Evolutionary conservation across 2,797 vertebrate genomes (phyloP), one percentile per base, ranked within the genome.

Genomic region (Urocyon cinereoargenteus): DNA sequence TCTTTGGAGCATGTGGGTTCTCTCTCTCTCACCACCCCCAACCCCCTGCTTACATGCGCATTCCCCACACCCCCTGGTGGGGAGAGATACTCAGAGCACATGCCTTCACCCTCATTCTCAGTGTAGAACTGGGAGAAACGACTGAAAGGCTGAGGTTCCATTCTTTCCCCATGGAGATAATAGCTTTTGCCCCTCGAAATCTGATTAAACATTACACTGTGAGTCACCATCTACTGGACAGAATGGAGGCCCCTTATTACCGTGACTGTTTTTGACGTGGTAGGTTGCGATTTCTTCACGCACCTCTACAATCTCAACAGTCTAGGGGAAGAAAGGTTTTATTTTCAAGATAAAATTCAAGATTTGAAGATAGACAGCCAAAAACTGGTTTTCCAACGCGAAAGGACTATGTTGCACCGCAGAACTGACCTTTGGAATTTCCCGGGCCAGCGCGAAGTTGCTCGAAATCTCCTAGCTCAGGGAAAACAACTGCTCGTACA

Each of bases 271-370:
- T 86, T 85, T 86, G 82, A 73, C 93, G 59, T 11, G 66, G 19
- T 31, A 68, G 31, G 3, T 72, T 82, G 59, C 2, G 9, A 75
- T 94, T 92, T 93, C 62, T 86, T 77, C 26, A n/a, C 49, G 62
- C 10, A 94, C 59, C 28, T 78, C 21, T 85, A 83, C 9, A 53
- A 90, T 92, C 59, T 97, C 68, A 91, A 81, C 4, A 78, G 34
- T 87, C 79, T 31, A 77, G 24, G 86, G 45, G 49, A 36, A 93
- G 86, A 91, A 91, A 91, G 51, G 51, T 89, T 96, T 88, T 93
- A 93, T 96, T 96, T 96, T 86, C 77, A 88, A 87, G 81, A 95
- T 72, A 55, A 92, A 97, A 45, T 66, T 91, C 49, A 96, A 49
- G 34, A 91, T 86, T 96, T 94, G 75, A 96, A 97, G 95, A 96